Conservation (phyloP, 1,140 invertebrate species). For the Galendromus occidentalis region DNA sequence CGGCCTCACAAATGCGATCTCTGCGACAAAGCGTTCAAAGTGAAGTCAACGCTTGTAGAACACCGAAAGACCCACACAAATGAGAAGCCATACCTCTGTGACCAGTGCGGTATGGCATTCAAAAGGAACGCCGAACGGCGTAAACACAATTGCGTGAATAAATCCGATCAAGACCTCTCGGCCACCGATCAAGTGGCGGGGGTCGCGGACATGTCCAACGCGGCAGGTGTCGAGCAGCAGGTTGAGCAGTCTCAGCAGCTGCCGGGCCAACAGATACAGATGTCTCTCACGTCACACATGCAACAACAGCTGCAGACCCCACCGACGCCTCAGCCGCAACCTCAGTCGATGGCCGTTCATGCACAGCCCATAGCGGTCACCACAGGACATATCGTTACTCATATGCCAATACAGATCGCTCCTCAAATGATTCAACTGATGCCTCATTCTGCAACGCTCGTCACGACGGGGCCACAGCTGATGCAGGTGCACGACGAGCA, state of each 20-base stretch:
- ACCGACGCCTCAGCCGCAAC: neutral
- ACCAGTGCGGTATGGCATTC: constrained; percentile 25
- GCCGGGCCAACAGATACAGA: too few species aligned
- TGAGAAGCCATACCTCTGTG: constrained; percentile 27
- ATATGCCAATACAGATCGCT: neutral
- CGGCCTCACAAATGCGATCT: constrained; percentile 18
- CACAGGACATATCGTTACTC: neutral
- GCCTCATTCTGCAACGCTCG: neutral
- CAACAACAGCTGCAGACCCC: neutral
- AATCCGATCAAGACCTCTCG: neutral
- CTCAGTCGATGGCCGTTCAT: too few species aligned
- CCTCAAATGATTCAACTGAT: constrained; percentile 6
- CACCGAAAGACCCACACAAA: constrained; percentile 12
- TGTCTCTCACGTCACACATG: neutral
- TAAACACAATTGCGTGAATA: neutral
- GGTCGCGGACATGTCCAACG: neutral
- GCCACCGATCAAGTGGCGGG: neutral
- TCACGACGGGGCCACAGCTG: neutral
- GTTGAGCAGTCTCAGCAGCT: neutral
- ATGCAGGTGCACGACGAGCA: neutral
- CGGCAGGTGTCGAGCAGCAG: neutral
- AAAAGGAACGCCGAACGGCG: constrained; percentile 20
- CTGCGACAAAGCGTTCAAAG: constrained; percentile 16
- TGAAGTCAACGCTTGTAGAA: neutral
- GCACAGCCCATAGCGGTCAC: neutral